Conservation (phyloP, 2,888 invertebrate genomes). For the Archips crataeganus region DNA sequence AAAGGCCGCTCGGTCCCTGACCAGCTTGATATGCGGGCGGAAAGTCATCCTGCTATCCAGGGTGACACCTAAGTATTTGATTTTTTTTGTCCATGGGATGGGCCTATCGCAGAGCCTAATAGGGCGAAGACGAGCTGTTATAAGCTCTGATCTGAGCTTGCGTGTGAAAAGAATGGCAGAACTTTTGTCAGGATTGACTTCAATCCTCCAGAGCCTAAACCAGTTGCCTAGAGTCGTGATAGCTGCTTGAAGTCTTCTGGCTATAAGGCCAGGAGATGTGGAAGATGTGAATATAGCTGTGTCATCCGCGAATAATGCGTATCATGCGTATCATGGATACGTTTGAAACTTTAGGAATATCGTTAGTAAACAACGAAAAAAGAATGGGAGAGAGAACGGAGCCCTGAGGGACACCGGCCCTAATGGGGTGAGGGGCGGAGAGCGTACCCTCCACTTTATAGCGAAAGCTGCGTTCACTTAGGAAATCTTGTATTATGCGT, state of each 20-base stretch:
- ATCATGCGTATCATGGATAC: no score
- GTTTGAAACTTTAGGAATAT: background rate
- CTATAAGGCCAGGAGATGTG: background rate
- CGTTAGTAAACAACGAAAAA: slow-evolving; percentile 9
- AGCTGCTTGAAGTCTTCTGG: background rate
- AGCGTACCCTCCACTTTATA: slow-evolving; percentile 13
- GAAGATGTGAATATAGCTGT: background rate
- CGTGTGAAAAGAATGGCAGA: background rate
- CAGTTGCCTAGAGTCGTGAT: background rate
- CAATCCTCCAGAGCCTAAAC: slow-evolving; percentile 12
- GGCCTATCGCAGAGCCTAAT: background rate
- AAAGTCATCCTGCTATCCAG: background rate
- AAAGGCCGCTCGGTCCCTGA: background rate
- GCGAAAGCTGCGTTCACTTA: background rate
- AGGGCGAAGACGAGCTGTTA: rapidly evolving
- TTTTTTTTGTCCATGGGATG: background rate
- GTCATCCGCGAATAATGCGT: slow-evolving; percentile 14
- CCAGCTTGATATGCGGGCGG: background rate
- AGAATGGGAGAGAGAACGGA: slow-evolving; percentile 10
- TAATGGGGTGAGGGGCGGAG: background rate
- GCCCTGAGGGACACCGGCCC: slow-evolving; percentile 20
- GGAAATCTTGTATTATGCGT: slow-evolving; percentile 10
- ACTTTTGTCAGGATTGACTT: slow-evolving; percentile 16
- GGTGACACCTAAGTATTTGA: slow-evolving; percentile 12
- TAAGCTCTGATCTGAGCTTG: rapidly evolving